A percentile compares a stretch with the other conserved stretches of the same genome.
These are phyloP conservation scores for Tiliacea aurago DNA, from an alignment of 2,888 invertebrate genomes.

Conservation along the genomic window DNA sequence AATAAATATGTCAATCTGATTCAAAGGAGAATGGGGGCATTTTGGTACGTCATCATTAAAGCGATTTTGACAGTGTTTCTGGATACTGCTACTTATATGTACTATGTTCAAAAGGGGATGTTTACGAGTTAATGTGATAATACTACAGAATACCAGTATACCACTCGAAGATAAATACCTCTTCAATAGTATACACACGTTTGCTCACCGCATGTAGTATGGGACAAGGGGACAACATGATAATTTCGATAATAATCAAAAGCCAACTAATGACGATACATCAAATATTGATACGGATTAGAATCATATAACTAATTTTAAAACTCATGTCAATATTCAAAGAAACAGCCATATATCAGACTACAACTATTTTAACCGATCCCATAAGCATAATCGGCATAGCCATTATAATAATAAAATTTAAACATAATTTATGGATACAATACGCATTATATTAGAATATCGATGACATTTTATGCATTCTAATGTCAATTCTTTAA, in stretches of 20 bases:
- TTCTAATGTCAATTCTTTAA: constrained; percentile 35
- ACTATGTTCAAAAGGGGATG: too few relatives aligned
- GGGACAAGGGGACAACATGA: not conserved
- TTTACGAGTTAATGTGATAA: not conserved
- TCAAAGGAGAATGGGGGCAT: not conserved
- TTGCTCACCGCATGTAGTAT: not conserved
- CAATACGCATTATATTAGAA: constrained; percentile 40
- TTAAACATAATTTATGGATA: constrained; percentile 37
- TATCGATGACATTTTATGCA: constrained; percentile 49
- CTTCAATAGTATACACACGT: not conserved
- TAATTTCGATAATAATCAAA: not conserved
- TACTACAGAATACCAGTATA: not conserved
- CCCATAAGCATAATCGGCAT: constrained; percentile 17
- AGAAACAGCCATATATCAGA: constrained; percentile 20
- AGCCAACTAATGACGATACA: not conserved
- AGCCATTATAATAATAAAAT: constrained; percentile 25
- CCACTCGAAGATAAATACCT: not conserved
- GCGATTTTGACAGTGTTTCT: not conserved
- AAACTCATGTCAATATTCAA: constrained; percentile 16
- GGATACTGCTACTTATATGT: not conserved
- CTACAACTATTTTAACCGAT: constrained; percentile 11
- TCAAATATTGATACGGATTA: constrained; percentile 4
- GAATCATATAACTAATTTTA: not conserved
- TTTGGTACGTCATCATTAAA: not conserved
- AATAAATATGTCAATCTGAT: not conserved